phyloP scores from a whole-genome alignment of 2,797 vertebrate species.

The Macroramphosus scolopax region DNA sequence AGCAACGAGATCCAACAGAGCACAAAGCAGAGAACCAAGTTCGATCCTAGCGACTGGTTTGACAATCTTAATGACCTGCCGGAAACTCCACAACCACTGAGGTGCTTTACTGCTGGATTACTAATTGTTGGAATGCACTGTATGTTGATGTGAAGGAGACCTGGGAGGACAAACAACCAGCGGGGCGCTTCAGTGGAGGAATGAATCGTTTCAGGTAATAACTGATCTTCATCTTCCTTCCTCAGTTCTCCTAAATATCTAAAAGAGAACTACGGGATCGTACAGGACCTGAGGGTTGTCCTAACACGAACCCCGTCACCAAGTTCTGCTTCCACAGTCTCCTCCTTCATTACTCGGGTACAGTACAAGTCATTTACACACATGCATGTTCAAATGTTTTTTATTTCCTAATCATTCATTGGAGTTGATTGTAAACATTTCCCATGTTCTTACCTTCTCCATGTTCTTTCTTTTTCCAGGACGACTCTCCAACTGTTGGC shows the following conservation, averaged over 20 bases:
- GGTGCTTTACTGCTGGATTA: conserved; percentile 33
- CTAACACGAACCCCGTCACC: conserved; percentile 34
- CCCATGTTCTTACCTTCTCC: background rate
- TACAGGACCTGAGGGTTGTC: conserved; percentile 43
- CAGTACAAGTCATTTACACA: too few relatives aligned
- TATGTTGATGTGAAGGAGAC: too few relatives aligned
- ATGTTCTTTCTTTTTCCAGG: conserved; percentile 55
- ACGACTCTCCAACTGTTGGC: conserved; percentile 10
- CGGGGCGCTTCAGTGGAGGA: conserved; percentile 24
- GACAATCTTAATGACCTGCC: conserved; percentile 33
- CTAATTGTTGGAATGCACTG: too few relatives aligned
- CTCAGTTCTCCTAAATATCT: conserved; percentile 42
- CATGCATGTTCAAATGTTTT: background rate
- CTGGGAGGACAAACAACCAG: too few relatives aligned
- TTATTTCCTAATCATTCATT: too few relatives aligned
- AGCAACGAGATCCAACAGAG: background rate
- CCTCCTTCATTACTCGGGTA: conserved; percentile 38
- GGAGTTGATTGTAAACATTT: background rate
- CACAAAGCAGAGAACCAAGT: conserved; percentile 33
- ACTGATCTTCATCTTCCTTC: background rate
- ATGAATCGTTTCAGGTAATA: background rate
- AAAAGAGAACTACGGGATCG: conserved; percentile 27
- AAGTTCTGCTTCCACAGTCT: conserved; percentile 7
- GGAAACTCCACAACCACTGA: conserved; percentile 6
- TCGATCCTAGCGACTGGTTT: conserved; percentile 56